Evolutionary conservation across 2,797 vertebrate species (phyloP).

Genomic region (Xenopus petersii): DNA sequence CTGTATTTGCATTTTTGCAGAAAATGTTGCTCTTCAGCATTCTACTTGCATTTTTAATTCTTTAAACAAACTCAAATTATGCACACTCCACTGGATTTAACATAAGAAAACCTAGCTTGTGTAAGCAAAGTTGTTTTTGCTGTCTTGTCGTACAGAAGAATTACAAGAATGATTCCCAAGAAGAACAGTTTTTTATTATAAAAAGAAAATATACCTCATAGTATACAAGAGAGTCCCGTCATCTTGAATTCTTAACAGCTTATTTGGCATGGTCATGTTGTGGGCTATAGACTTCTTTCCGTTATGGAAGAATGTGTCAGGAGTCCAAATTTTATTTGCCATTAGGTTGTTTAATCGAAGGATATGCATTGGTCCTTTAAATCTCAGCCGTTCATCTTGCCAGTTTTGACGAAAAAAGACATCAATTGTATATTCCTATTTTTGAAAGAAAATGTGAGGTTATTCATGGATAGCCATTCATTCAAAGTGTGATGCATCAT

Average conservation of each 20-base stretch:
- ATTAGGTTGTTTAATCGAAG: slow-evolving; percentile 95
- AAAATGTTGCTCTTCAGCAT: too few species aligned
- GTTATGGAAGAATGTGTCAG: slow-evolving; percentile 97
- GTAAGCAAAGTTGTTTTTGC: too few species aligned
- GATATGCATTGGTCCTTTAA: slow-evolving; percentile 96
- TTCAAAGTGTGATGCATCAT: too few species aligned
- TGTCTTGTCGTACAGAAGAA: too few species aligned
- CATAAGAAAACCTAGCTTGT: too few species aligned
- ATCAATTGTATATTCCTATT: slow-evolving; percentile 95
- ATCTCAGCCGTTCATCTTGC: slow-evolving; percentile 93
- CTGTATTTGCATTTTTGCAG: too few species aligned
- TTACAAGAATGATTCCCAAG: too few species aligned
- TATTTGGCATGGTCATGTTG: slow-evolving; percentile 99
- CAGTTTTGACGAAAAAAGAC: slow-evolving; percentile 97
- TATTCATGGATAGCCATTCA: neutral
- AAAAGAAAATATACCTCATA: slow-evolving; percentile 76
- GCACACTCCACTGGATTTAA: too few species aligned
- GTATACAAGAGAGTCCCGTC: slow-evolving; percentile 94
- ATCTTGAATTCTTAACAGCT: slow-evolving; percentile 90
- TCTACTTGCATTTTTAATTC: too few species aligned
- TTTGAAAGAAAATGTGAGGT: slow-evolving; percentile 43
- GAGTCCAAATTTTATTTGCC: slow-evolving; percentile 99
- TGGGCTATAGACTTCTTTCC: slow-evolving; percentile 97
- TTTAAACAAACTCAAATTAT: too few species aligned
- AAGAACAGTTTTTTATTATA: too few species aligned